Evolutionary conservation across 2,113 vertebrate species (phyloP), one percentile per base, ranked within the genome.

Genomic region (Oryzias curvinotus): DNA sequence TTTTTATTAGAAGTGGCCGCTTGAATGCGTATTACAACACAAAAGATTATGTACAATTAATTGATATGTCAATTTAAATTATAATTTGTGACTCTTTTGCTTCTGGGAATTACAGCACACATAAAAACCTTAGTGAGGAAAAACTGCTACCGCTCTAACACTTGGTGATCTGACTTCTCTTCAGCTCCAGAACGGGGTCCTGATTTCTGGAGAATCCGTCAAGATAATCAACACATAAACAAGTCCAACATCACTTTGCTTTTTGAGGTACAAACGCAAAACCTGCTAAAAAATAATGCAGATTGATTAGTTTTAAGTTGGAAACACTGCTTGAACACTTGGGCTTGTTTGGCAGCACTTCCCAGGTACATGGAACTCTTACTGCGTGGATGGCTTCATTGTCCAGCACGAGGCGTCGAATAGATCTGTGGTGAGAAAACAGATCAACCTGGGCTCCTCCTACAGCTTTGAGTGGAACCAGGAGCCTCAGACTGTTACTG

Each of bases 101-200:
- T 23, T 23, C 21, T 23, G 21, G 1, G 1, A 23, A 23, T 23
- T 23, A 23, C 21, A 3, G 21, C 21, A 23, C 21, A 30, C 28
- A 30, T 30, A 7, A 7, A 30, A 30, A 30, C 28, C 5, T 6
- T 7, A 30, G 28, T 30, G 42, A 28, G 36, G 56, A 23, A 51
- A 55, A 57, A 23, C 26, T 44, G 41, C 36, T 36, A 36, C 36
- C 8, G 10, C 7, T 48, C 3, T 63, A 26, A 36, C 36, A 67
- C n/a, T 68, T 0, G 5, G 0, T 23, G 25, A 41, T 52, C 13
- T 15, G 25, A 90, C 61, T 80, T 81, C 49, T 19, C 48, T 30
- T 25, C 65, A 98, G 96, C 90, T 86, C 97, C 97, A 18, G 72
- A 89, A 49, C 90, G 56, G 58, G 96, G 96, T 18, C 97, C 97